Percentiles rank a stretch among this genome's conserved stretches.
Evolutionary conservation across 92 coral and sea anemone genomes (phyloP).

Genomic region (Hydrozoanthus gracilis): DNA sequence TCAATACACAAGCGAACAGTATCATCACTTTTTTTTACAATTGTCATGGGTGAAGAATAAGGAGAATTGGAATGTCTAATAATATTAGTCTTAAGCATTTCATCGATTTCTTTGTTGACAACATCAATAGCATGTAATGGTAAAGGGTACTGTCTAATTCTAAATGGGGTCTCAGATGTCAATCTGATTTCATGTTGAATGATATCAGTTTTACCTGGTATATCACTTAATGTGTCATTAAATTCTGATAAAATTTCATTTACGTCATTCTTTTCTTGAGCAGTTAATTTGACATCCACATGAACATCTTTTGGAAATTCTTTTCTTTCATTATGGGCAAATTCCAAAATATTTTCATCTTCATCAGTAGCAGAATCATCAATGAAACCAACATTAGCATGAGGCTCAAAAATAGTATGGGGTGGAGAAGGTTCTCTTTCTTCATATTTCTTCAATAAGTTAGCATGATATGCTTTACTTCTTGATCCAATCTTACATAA

Average conservation of each 20-base stretch:
- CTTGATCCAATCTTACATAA: neutral
- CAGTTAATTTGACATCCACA: neutral
- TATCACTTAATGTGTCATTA: neutral
- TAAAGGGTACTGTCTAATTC: too few relatives aligned
- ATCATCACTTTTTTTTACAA: too few relatives aligned
- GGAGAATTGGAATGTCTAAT: too few relatives aligned
- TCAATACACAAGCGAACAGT: too few relatives aligned
- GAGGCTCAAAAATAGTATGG: neutral
- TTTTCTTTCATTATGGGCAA: neutral
- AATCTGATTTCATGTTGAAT: too few relatives aligned
- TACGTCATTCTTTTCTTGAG: neutral
- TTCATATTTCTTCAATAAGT: neutral
- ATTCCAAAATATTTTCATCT: neutral
- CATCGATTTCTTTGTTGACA: too few relatives aligned
- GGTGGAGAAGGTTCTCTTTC: slow-evolving; percentile 1
- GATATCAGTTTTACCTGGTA: slow-evolving; percentile 4
- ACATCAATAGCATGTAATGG: too few relatives aligned
- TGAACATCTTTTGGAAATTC: slow-evolving; percentile 3
- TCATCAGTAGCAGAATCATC: neutral
- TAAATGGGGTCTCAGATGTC: too few relatives aligned
- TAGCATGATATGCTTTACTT: neutral
- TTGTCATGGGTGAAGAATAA: too few relatives aligned
- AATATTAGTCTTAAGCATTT: too few relatives aligned
- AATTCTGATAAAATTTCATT: neutral
- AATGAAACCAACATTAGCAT: neutral